Evolutionary conservation across 2,888 invertebrate genomes (phyloP).

Genomic region (Leptinotarsa peninsularis): DNA sequence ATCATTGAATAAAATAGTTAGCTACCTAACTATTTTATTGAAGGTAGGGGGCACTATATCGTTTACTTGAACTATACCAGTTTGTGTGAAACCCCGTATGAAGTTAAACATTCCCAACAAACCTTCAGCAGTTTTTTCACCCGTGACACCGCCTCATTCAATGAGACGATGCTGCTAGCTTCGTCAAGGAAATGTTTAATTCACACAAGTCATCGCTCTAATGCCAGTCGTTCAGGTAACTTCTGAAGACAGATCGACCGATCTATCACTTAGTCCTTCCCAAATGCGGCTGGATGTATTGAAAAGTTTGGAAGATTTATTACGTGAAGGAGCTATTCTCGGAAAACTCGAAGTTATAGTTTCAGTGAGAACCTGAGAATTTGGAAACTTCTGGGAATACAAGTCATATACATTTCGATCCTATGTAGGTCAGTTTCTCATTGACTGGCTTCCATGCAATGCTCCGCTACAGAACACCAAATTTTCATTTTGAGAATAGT

Average conservation of each 20-base stretch:
- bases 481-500: no score
- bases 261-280: slow-evolving; percentile 51
- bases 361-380: background rate
- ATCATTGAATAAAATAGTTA: no score
- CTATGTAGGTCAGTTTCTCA: no score
- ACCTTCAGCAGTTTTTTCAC: no score
- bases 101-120: no score
- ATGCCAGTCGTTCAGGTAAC: slow-evolving; percentile 46
- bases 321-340: slow-evolving; percentile 24
- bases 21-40: no score
- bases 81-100: no score
- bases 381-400: slow-evolving; percentile 6
- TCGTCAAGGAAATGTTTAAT: slow-evolving; percentile 29
- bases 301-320: slow-evolving; percentile 42
- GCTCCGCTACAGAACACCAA: no score
- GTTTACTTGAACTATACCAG: no score
- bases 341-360: background rate
- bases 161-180: background rate
- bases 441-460: no score
- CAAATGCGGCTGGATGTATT: slow-evolving; percentile 44
- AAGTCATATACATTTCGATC: background rate
- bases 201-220: slow-evolving; percentile 41
- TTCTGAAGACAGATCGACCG: slow-evolving; percentile 48
- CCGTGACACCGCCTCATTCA: background rate
- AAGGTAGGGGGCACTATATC: no score